A percentile compares a stretch with the other conserved stretches of the same genome.
Evolutionary conservation across 2,113 vertebrate genomes (phyloP).

Genomic region (Takifugu bimaculatus): DNA sequence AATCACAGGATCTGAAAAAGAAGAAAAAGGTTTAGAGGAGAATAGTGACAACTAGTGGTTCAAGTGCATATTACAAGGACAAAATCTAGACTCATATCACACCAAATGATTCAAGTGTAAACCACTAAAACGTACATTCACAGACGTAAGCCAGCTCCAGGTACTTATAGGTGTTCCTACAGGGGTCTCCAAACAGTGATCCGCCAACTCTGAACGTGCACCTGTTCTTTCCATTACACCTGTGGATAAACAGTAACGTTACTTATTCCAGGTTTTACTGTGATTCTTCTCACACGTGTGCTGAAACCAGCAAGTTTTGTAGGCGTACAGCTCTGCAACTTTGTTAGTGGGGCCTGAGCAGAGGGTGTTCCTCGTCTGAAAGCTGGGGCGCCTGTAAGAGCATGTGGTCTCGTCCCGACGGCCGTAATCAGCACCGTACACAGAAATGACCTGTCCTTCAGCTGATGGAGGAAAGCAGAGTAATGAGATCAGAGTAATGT

Average conservation of each 20-base stretch:
- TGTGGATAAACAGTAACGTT: constrained; percentile 17
- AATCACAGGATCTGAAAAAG: constrained; percentile 9
- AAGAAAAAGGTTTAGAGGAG: not conserved
- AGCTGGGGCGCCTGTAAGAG: accelerated
- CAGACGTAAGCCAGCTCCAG: constrained; percentile 50
- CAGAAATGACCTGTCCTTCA: constrained; percentile 21
- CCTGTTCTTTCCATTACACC: constrained; percentile 47
- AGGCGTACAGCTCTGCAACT: constrained; percentile 15
- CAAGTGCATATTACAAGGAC: too few relatives aligned
- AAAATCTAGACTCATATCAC: too few relatives aligned
- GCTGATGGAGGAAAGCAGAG: constrained; percentile 18
- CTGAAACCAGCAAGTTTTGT: too few relatives aligned
- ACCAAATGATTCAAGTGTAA: too few relatives aligned
- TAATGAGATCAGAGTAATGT: not conserved
- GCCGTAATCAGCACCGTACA: constrained; percentile 47
- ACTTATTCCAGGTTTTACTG: not conserved
- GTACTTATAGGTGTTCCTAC: constrained; percentile 34
- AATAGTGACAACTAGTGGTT: not conserved
- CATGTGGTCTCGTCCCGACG: constrained; percentile 49
- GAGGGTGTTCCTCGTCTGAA: not conserved
- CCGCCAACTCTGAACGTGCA: constrained; percentile 21
- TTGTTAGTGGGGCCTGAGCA: not conserved
- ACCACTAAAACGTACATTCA: constrained; percentile 26
- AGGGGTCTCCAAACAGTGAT: constrained; percentile 44
- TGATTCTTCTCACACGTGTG: too few relatives aligned